Evolutionary conservation across 2,888 invertebrate genomes (phyloP).

Genomic region (Abrostola tripartita): DNA sequence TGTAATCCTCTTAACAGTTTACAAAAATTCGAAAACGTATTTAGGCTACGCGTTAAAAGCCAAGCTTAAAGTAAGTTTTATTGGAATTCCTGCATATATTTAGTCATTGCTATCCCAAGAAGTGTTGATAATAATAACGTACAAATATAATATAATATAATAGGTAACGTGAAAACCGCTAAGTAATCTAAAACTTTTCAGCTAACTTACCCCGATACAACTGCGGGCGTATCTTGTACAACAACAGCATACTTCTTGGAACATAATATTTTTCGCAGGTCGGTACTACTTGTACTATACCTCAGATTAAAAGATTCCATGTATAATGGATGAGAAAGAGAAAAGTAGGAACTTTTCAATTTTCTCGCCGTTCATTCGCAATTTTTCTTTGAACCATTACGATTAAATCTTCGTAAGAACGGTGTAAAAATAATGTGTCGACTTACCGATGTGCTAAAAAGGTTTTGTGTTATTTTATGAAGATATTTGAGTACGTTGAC

Average conservation of each 20-base stretch:
- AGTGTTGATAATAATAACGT: too few species aligned
- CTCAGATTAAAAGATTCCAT: slow-evolving; percentile 54
- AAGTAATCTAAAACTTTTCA: too few species aligned
- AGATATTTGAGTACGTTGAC: too few species aligned
- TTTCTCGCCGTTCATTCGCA: slow-evolving; percentile 39
- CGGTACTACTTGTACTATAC: slow-evolving; percentile 32
- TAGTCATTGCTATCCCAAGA: too few species aligned
- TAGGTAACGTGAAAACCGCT: too few species aligned
- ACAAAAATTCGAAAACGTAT: too few species aligned
- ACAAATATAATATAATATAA: too few species aligned
- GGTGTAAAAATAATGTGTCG: slow-evolving; percentile 50
- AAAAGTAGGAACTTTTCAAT: slow-evolving; percentile 49
- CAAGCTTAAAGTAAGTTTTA: too few species aligned
- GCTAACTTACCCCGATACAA: too few species aligned
- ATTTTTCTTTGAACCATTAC: slow-evolving; percentile 45
- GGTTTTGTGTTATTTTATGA: background rate
- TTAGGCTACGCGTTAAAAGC: too few species aligned
- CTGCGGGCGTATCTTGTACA: background rate
- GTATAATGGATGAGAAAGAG: slow-evolving; percentile 53
- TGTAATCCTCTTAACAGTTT: too few species aligned
- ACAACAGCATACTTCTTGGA: slow-evolving; percentile 18
- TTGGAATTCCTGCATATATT: too few species aligned
- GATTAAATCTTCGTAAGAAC: slow-evolving; percentile 52
- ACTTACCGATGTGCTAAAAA: slow-evolving; percentile 30
- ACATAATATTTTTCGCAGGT: slow-evolving; percentile 22